Conservation (phyloP, 2,888 invertebrate species). For the Lasius platythorax region DNA sequence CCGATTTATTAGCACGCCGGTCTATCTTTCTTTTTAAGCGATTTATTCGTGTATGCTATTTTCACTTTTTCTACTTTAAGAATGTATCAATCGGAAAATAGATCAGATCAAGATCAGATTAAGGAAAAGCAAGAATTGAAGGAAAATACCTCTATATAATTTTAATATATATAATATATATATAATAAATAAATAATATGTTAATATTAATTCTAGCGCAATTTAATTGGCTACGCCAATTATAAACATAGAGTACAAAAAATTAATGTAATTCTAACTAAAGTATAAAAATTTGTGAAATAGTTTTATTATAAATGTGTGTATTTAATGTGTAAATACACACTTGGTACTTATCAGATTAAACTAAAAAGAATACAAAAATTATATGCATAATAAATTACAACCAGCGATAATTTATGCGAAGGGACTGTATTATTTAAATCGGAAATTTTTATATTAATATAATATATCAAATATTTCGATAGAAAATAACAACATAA, state of each 20-base stretch:
- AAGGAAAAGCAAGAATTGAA: neutral
- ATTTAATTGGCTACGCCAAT: neutral
- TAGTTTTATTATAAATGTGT: neutral
- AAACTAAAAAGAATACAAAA: neutral
- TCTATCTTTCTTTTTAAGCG: constrained; percentile 58
- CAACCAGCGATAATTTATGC: neutral
- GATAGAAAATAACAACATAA: neutral
- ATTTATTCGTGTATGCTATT: constrained; percentile 60
- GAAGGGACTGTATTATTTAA: neutral
- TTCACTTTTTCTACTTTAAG: constrained; percentile 29
- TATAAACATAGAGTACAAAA: neutral
- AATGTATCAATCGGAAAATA: constrained; percentile 25
- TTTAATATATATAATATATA: neutral
- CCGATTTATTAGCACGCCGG: constrained; percentile 75
- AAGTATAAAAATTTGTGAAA: neutral
- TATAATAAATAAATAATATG: neutral
- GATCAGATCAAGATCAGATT: constrained; percentile 23
- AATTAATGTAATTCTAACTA: neutral
- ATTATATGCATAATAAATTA: neutral
- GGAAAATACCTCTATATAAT: neutral
- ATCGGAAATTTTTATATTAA: neutral
- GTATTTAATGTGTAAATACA: neutral
- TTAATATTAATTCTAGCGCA: neutral
- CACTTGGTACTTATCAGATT: neutral
- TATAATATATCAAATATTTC: neutral